Base-by-base conservation (phyloP, 2,797 vertebrate genomes). In the Parauchenoglanis punctatus region DNA sequence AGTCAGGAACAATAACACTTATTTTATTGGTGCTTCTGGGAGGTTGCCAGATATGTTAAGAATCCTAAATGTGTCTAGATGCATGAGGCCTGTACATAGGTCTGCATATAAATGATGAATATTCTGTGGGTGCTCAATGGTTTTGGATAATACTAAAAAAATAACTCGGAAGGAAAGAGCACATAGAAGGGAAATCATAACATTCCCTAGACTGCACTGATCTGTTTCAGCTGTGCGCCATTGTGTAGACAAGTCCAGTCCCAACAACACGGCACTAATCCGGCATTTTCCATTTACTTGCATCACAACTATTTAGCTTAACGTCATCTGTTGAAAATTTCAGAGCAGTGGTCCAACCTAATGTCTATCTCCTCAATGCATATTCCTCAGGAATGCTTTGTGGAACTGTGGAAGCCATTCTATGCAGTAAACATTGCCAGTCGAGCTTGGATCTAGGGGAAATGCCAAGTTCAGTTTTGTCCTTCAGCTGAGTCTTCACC, bases 1-100 rank as follows among this genome's bases (percentile, higher is more conserved):
- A 94, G 93, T 95, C 93, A 94, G 91, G 92, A 94, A 93, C 93
- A 94, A 95, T 94, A 94, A 94, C 91, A 93, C 92, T 94, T 95
- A 95, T 93, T 94, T 93, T 94, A 94, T 93, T 93, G 93, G 90
- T 80, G 77, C 86, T 86, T 86, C 77, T 93, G 93, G 92, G 91
- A 70, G 40, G 18, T 72, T 4, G 92, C 93, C 94, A 95, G 86
- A 84, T 82, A 87, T 86, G 72, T 91, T 92, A 92, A 92, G 88
- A 92, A 72, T 91, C 89, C 89, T 87, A 82, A 90, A 92, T 91
- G 84, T 90, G 88, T 85, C 87, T 84, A 89, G 89, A 90, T 88
- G 87, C 90, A 90, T 73, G 86, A 89, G 90, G 86, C 85, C 76
- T 20, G 35, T 20, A 75, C 52, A 17, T 46, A 78, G 73, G 70